Percentiles rank a stretch among this genome's conserved stretches.
Conservation (phyloP, 2,888 invertebrate species). For the Lochmaea capreae region DNA sequence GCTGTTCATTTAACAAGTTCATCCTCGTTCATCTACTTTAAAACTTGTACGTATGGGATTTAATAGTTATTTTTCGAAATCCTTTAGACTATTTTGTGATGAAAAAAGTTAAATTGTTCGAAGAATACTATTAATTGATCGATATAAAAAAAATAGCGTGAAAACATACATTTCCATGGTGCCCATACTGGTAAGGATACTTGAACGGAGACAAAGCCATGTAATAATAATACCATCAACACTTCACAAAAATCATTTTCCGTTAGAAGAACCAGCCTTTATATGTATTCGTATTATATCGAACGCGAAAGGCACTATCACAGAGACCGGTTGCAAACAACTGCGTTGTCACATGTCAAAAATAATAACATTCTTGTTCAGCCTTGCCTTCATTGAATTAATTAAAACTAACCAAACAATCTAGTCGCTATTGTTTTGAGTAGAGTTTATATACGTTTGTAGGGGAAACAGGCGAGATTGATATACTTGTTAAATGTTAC, state of each 20-base stretch:
- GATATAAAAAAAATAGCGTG: background rate
- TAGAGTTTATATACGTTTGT: slow-evolving; percentile 13
- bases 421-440: slow-evolving; percentile 23
- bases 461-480: slow-evolving; percentile 8
- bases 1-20: too few species aligned
- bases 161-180: slow-evolving; percentile 24
- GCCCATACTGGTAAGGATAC: slow-evolving; percentile 32
- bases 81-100: too few species aligned
- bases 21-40: too few species aligned
- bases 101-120: too few species aligned
- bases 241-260: slow-evolving; percentile 15
- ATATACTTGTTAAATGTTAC: background rate
- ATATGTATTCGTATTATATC: slow-evolving; percentile 14
- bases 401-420: slow-evolving; percentile 47
- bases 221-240: background rate
- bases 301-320: slow-evolving; percentile 32
- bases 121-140: background rate
- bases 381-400: slow-evolving; percentile 44
- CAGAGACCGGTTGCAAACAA: slow-evolving; percentile 39
- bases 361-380: slow-evolving; percentile 43
- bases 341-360: slow-evolving; percentile 48
- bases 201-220: slow-evolving; percentile 46
- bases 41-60: too few species aligned
- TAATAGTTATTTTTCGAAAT: too few species aligned
- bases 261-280: slow-evolving; percentile 3